A percentile compares a stretch with the other conserved stretches of the same genome.
These are phyloP conservation scores for Geotrupes spiniger DNA, from an alignment of 2,888 invertebrate species.

Conservation along the genomic window DNA sequence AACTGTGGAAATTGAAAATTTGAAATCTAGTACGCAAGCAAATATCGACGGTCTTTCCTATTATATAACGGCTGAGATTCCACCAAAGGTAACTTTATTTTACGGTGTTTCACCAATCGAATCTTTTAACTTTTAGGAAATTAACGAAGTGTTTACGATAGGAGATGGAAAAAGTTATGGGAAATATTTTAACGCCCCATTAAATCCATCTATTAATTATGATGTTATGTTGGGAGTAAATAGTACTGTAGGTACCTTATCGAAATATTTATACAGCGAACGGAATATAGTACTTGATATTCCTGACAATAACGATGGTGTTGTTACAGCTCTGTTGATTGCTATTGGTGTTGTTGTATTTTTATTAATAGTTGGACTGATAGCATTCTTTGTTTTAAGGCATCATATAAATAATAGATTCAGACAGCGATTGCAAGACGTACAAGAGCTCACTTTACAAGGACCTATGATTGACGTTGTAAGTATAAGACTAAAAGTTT, in stretches of 20 bases:
- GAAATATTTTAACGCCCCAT: constrained; percentile 72
- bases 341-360: constrained; percentile 70
- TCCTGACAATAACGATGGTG: constrained; percentile 36
- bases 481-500: too few relatives aligned
- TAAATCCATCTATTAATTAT: constrained; percentile 61
- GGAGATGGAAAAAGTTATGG: constrained; percentile 75
- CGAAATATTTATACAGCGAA: constrained; percentile 64
- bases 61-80: constrained; percentile 80
- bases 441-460: constrained; percentile 70
- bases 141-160: constrained; percentile 66
- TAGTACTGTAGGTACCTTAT: constrained; percentile 64
- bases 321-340: constrained; percentile 53
- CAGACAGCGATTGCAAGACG: constrained; percentile 55
- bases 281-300: constrained; percentile 3
- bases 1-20: constrained; percentile 59
- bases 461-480: constrained; percentile 75
- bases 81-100: constrained; percentile 62
- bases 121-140: constrained; percentile 46
- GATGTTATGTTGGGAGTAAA: constrained; percentile 70
- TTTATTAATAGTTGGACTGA: constrained; percentile 62
- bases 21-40: constrained; percentile 67
- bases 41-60: constrained; percentile 67
- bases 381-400: constrained; percentile 61
- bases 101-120: constrained; percentile 10
- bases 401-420: constrained; percentile 49